Evolutionary conservation across 2,113 vertebrate genomes (phyloP).

Genomic region (Okapia johnstoni): DNA sequence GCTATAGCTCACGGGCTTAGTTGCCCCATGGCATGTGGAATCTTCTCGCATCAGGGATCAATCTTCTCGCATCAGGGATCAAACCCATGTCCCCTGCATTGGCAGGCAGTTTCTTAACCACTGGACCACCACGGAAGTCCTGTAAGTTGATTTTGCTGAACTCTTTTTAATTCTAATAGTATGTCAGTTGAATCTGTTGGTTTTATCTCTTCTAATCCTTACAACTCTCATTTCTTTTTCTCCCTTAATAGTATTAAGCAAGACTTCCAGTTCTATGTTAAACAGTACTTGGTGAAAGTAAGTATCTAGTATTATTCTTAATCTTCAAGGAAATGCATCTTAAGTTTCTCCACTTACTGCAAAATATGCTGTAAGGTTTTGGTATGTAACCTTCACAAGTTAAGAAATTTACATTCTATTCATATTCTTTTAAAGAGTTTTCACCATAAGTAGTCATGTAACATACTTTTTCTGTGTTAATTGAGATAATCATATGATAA

Average conservation of each 20-base stretch:
- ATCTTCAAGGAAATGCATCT: constrained; percentile 5
- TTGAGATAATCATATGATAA: constrained; percentile 13
- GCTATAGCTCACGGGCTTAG: not conserved
- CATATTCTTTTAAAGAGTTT: not conserved
- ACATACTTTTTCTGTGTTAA: constrained; percentile 18
- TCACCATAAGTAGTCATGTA: not conserved
- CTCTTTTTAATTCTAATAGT: not conserved
- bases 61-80: not conserved
- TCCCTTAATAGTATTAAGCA: not conserved
- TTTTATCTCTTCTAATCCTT: constrained; percentile 20
- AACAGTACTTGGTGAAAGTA: not conserved
- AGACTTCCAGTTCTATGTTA: not conserved
- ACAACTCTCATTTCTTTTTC: not conserved
- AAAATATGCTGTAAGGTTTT: not conserved
- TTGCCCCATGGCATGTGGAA: not conserved
- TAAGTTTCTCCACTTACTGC: constrained; percentile 10
- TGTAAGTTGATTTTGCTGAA: constrained; percentile 9
- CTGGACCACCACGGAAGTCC: not conserved
- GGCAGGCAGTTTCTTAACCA: not conserved
- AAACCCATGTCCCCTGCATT: not conserved
- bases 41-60: not conserved
- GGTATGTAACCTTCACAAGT: constrained; percentile 4
- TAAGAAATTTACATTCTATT: constrained; percentile 4
- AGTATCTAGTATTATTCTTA: constrained; percentile 18
- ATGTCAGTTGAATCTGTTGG: not conserved